These are phyloP conservation scores for Myiopsitta monachus DNA, from an alignment of 2,113 vertebrate genomes.

Conservation along the genomic window DNA sequence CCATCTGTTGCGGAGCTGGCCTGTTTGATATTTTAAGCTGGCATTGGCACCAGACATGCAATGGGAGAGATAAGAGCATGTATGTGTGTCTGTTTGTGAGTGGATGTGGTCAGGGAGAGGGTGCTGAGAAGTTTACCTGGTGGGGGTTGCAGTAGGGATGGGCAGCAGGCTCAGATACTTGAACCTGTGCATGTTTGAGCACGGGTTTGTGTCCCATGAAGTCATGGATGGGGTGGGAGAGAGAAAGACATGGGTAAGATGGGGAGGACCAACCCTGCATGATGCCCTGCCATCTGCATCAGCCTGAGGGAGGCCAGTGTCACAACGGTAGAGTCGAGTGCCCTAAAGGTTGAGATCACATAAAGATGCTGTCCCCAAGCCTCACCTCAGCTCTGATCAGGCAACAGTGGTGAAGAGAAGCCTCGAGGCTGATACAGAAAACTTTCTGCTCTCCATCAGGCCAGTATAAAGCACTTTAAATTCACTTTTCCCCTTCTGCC, in stretches of 20 bases:
- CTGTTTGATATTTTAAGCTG: neutral
- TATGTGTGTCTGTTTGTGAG: neutral
- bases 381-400: neutral
- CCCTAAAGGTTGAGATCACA: neutral
- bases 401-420: neutral
- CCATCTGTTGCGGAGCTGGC: slow-evolving; percentile 19
- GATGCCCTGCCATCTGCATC: neutral
- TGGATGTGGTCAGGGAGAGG: neutral
- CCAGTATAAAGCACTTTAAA: neutral
- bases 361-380: neutral
- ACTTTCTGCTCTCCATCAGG: neutral
- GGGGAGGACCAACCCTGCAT: neutral
- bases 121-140: neutral
- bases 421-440: accelerated
- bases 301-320: neutral
- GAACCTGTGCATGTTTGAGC: neutral
- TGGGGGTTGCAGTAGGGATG: neutral
- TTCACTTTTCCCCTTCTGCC: neutral
- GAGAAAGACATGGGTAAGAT: too few species aligned
- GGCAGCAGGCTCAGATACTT: accelerated
- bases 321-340: accelerated
- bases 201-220: neutral
- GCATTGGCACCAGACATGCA: neutral
- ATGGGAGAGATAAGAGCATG: neutral
- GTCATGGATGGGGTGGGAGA: accelerated